Evolutionary conservation across 1,140 invertebrate genomes (phyloP), one percentile per base, ranked within the genome.

Genomic region (Nylanderia fulva): DNA sequence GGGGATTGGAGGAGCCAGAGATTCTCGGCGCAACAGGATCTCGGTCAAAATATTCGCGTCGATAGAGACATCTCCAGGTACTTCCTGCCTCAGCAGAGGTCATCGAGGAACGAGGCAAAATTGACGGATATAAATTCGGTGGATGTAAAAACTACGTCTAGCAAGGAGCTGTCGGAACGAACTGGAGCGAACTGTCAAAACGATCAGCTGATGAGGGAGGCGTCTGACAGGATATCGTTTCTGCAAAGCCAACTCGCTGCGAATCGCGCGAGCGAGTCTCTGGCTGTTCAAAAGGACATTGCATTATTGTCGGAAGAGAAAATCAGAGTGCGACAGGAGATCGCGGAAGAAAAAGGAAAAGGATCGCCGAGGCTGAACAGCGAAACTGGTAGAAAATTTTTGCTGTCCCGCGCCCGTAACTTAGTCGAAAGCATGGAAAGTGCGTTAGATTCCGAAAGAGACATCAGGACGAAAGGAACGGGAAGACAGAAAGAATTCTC

Each of bases 51-150:
- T 33, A 76, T 86, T 9, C 74, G 56, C 3, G 29, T 85, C 0
- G 86, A 90, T 4, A 91, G 87, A 69, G 91, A 93, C 52, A 87
- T 94, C 18, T 92, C 91, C 0, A 92, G 84, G n/a, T 94, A 93
- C 39, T 94, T 94, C 39, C 60, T 91, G 1, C 83, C 85, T 7
- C 85, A 85, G 15, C 88, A 77, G 2, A 84, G 58, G 80, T 69
- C 77, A 11, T 58, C 24, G 15, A 79, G 21, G 0, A 66, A 48
- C 18, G 84, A 64, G n/a, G 15, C 18, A 15, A 86, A 88, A 63
- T 27, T 24, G 11, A 9, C 52, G n/a, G 54, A 80, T 2, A 54
- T 39, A 4, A 86, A 58, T 42, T 11, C 54, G 0, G n/a, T 29
- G 0, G 76, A 56, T 0, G 15, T n/a, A 0, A 90, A 84, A 69